Conservation (phyloP, 2,797 vertebrate species). For the Mastacembelus armatus region DNA sequence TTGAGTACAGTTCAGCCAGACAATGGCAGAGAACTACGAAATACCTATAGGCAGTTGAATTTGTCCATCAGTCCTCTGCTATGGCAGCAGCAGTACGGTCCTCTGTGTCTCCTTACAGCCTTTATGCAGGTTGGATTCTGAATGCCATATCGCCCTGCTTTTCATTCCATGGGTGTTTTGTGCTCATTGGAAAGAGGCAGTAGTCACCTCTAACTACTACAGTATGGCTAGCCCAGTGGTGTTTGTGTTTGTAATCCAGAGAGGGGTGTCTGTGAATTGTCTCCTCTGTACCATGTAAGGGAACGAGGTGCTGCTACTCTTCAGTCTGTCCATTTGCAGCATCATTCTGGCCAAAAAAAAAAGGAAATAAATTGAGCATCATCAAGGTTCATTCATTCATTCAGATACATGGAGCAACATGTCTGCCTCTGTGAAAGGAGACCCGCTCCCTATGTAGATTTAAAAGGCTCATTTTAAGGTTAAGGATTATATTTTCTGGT, state of each 20-base stretch:
- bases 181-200: conserved; percentile 69
- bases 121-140: conserved; percentile 34
- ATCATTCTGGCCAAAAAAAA: conserved; percentile 57
- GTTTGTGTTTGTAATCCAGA: conserved; percentile 60
- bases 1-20: conserved; percentile 57
- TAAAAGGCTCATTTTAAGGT: too few species aligned
- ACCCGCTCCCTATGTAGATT: too few species aligned
- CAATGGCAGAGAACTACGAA: conserved; percentile 45
- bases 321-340: conserved; percentile 56
- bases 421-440: too few species aligned
- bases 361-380: background rate
- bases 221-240: conserved; percentile 62
- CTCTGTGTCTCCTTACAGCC: conserved; percentile 24
- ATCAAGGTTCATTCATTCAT: too few species aligned
- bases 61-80: conserved; percentile 38
- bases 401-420: too few species aligned
- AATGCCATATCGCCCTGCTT: conserved; percentile 33
- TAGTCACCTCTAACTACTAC: conserved; percentile 64
- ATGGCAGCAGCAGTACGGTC: conserved; percentile 39
- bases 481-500: too few species aligned
- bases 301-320: conserved; percentile 73
- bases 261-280: conserved; percentile 46
- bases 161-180: conserved; percentile 65
- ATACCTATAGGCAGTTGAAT: conserved; percentile 45
- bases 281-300: conserved; percentile 54